These are phyloP conservation scores for Anguilla megastoma DNA, from an alignment of 2,797 vertebrate genomes.

Conservation along the genomic window DNA sequence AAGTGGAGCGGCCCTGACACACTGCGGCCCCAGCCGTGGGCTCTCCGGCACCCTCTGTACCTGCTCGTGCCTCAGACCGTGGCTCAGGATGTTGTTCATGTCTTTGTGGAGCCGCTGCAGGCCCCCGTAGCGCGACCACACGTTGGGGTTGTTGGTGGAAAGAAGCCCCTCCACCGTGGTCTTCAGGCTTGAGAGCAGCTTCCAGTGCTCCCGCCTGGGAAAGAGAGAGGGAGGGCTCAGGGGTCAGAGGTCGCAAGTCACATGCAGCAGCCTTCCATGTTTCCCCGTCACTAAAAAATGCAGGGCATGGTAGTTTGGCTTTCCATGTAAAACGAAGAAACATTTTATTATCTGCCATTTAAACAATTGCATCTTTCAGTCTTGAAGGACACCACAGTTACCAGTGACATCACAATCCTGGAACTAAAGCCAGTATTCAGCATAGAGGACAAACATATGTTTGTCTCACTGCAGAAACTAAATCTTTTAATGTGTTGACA, in stretches of 20 bases:
- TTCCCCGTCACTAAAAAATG: background rate
- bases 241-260: background rate
- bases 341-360: background rate
- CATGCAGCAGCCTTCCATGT: background rate
- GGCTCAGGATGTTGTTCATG: conserved; percentile 94
- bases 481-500: background rate
- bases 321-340: background rate
- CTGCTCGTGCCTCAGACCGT: conserved; percentile 90
- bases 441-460: background rate
- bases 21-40: background rate
- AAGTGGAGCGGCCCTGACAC: too few relatives aligned
- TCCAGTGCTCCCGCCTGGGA: conserved; percentile 89
- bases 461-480: background rate
- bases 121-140: conserved; percentile 97
- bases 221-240: background rate
- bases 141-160: conserved; percentile 91
- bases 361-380: conserved; percentile 1
- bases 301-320: background rate
- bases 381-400: background rate
- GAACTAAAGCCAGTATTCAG: background rate
- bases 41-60: conserved; percentile 60
- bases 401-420: background rate
- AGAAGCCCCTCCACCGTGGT: conserved; percentile 94
- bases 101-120: conserved; percentile 93
- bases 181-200: conserved; percentile 90